Conservation (phyloP, 1,140 invertebrate species). For the Psilanteris sp. region DNA sequence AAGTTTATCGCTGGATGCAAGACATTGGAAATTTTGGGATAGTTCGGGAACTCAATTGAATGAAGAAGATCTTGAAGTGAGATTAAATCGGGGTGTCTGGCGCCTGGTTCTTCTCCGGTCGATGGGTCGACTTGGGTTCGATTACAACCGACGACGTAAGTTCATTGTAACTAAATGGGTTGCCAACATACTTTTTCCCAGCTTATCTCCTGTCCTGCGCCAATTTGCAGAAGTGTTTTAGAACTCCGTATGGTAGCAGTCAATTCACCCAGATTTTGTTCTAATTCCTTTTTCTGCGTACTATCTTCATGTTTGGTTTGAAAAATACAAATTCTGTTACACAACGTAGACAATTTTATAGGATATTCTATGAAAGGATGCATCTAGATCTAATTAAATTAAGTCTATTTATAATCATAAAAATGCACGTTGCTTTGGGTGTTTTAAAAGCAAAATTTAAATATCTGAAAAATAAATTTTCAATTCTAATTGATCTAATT, state of each 20-base stretch:
- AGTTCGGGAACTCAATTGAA: constrained; percentile 53
- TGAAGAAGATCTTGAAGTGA: constrained; percentile 61
- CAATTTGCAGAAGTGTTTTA: constrained; percentile 64
- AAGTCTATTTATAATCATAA: too few species aligned
- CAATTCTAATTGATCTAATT: too few species aligned
- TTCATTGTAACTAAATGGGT: constrained; percentile 65
- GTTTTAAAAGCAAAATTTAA: too few species aligned
- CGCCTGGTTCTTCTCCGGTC: constrained; percentile 36
- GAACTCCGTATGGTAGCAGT: constrained; percentile 19
- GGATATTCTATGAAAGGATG: too few species aligned
- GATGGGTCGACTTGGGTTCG: constrained; percentile 48
- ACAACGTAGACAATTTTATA: too few species aligned
- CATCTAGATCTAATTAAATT: too few species aligned
- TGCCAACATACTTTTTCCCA: constrained; percentile 60
- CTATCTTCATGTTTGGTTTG: not conserved
- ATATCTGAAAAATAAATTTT: too few species aligned
- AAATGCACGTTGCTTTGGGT: too few species aligned
- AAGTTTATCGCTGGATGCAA: constrained; percentile 47
- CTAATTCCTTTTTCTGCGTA: not conserved
- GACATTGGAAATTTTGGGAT: constrained; percentile 44
- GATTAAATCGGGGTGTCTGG: constrained; percentile 61
- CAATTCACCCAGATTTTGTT: constrained; percentile 12
- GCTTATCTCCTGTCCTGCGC: constrained; percentile 53
- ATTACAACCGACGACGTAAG: constrained; percentile 58
- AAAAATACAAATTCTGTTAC: too few species aligned